Evolutionary conservation across 2,113 vertebrate species (phyloP), one percentile per base, ranked within the genome.

Genomic region (Plotosus lineatus): DNA sequence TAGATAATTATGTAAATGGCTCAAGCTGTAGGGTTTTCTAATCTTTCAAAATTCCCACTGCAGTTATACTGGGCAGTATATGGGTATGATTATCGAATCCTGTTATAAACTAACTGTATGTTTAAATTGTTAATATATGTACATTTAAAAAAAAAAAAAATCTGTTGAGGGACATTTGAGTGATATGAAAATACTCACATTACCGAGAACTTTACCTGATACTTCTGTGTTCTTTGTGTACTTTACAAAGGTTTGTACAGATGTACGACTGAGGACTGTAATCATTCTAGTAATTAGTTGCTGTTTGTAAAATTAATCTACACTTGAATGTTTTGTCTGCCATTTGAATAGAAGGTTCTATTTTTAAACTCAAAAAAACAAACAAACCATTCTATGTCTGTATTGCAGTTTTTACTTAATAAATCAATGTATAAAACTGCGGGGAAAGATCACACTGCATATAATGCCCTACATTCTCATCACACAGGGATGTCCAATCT

Each of bases 341-440:
- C 40, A 73, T 79, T 81, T 86, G 6, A 74, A 55, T 84, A 84
- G 75, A 81, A 84, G 83, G 76, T 2, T 87, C 6, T 83, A 88
- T 87, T 85, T 76, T 65, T 75, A 55, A 26, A 75, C 38, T 79
- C 86, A 82, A 76, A 6, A 12, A 81, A 60, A 73, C 38, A 75
- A 51, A n/a, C n/a, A n/a, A n/a, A n/a, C n/a, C 51, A 75, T 68
- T 81, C 71, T 79, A 12, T 79, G 31, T 71, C 60, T 80, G 73
- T 75, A 72, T n/a, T 76, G 71, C 78, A 50, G 90, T 86, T 89
- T 88, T 0, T 51, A 80, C 82, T 69, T 84, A 89, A 88, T 91
- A 90, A 91, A 91, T 36, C 75, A 82, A 53, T 86, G 80, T 46
- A 12, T 23, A 68, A 15, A 69, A 19, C 48, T 6, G 19, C 31